Conservation (phyloP, 2,797 vertebrate species). For the Pempheris klunzingeri region DNA sequence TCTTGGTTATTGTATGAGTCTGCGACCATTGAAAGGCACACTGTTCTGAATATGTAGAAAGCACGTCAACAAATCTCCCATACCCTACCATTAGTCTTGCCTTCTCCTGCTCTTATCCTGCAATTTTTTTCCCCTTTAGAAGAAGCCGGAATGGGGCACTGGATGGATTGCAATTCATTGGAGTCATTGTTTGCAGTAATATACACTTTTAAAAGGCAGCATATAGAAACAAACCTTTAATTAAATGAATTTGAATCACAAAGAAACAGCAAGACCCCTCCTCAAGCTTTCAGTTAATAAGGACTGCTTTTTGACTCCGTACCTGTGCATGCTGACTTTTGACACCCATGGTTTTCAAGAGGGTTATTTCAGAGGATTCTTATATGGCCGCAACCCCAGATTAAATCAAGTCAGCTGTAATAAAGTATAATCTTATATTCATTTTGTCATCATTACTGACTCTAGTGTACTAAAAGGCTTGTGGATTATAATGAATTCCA, state of each 20-base stretch:
- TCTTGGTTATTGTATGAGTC: slow-evolving; percentile 76
- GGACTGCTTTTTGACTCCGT: slow-evolving; percentile 79
- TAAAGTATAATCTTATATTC: slow-evolving; percentile 85
- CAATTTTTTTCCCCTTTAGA: slow-evolving; percentile 81
- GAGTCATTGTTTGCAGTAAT: slow-evolving; percentile 85
- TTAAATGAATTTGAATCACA: slow-evolving; percentile 91
- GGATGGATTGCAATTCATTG: slow-evolving; percentile 84
- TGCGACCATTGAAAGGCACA: slow-evolving; percentile 67
- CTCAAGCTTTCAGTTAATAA: slow-evolving; percentile 83
- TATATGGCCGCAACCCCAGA: slow-evolving; percentile 75
- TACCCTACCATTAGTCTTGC: slow-evolving; percentile 85
- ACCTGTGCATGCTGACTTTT: slow-evolving; percentile 84
- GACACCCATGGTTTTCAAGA: slow-evolving; percentile 81
- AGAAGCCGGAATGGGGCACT: slow-evolving; percentile 68
- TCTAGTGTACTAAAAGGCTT: slow-evolving; percentile 80
- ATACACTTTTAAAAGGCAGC: slow-evolving; percentile 88
- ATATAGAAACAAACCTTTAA: slow-evolving; percentile 90
- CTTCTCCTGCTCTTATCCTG: slow-evolving; percentile 80
- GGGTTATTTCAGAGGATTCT: slow-evolving; percentile 82
- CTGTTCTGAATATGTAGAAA: slow-evolving; percentile 76
- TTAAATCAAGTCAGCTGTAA: slow-evolving; percentile 85
- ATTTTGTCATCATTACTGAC: slow-evolving; percentile 85
- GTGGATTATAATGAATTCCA: slow-evolving; percentile 83
- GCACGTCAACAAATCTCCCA: slow-evolving; percentile 79
- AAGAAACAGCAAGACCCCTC: slow-evolving; percentile 87